Evolutionary conservation across 1,140 invertebrate genomes (phyloP), one percentile per base, ranked within the genome.

Genomic region (Trinorchestia longiramus): DNA sequence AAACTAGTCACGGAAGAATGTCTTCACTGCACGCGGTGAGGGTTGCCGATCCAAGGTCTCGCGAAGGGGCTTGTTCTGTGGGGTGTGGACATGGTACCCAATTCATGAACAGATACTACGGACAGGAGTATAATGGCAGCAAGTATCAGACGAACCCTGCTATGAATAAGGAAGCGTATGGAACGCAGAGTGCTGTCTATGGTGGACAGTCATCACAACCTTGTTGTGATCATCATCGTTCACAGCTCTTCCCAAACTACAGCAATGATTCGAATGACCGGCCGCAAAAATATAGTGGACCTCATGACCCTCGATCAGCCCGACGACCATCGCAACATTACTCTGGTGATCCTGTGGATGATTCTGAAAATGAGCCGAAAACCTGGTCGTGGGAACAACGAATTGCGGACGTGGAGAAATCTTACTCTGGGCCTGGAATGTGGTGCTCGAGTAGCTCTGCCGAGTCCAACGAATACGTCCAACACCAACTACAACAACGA

Each of bases 361-460:
- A 94, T 40, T 94, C 92, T 8, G 44, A 43, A 43, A 94, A 94
- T 23, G 92, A 40, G 36, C 92, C 92, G 0, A 47, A 42, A 45
- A 94, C 92, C 4, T 94, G 92, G 92, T 94, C 92, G 11, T 94
- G 92, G 92, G 92, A 94, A 94, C 92, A 94, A 45, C 92, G 92
- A 8, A 94, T 94, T 45, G 92, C 92, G 4, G 92, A 94, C 44
- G 92, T 94, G 43, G 92, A 94, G 43, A 94, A 94, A 94, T 45
- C 92, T 47, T 94, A 94, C 92, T 28, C 92, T 43, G 92, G 36
- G 11, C 36, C 36, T 44, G 92, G 43, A 15, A 45, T n/a, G 43
- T 44, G 43, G 43, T 94, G 43, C 11, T 43, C 43, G 43, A 43
- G 41, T 11, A 45, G 43, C 43, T 94, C 92, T 40, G 44, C 92